phyloP scores from a whole-genome alignment of 2,113 vertebrate genomes.

The Antennarius striatus region DNA sequence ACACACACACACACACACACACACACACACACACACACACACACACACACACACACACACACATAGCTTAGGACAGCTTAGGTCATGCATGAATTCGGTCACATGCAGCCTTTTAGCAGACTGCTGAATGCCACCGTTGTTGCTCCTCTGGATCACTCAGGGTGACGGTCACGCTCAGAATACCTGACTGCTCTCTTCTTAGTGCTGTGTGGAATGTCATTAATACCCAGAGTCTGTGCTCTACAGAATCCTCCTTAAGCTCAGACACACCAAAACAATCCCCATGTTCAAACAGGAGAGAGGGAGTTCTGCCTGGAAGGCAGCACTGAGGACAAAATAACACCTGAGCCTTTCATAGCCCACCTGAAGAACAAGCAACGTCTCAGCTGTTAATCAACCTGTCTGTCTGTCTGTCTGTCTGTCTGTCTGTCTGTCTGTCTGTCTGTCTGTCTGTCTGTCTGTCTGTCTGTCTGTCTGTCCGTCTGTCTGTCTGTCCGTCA shows the following conservation, averaged over 20 bases:
- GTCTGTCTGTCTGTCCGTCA: constrained; percentile 41
- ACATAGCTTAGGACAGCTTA: background rate
- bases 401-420: background rate
- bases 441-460: no score
- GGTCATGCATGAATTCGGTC: constrained; percentile 41
- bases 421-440: no score
- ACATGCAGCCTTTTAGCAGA: constrained; percentile 55
- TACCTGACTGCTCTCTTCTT: constrained; percentile 3
- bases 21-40: constrained; percentile 3
- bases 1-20: background rate
- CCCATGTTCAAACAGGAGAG: no score
- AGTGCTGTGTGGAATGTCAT: background rate
- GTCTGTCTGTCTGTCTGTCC: background rate
- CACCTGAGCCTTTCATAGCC: no score
- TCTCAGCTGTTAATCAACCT: background rate
- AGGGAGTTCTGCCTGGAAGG: no score
- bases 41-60: background rate
- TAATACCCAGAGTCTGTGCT: background rate
- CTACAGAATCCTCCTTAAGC: no score
- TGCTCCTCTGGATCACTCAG: constrained; percentile 1
- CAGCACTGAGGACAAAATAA: no score
- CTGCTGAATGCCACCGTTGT: constrained; percentile 53
- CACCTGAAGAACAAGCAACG: no score
- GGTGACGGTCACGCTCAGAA: background rate
- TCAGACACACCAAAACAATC: no score